Base-by-base conservation (phyloP, 2,113 vertebrate genomes). In the Crotophaga sulcirostris region DNA sequence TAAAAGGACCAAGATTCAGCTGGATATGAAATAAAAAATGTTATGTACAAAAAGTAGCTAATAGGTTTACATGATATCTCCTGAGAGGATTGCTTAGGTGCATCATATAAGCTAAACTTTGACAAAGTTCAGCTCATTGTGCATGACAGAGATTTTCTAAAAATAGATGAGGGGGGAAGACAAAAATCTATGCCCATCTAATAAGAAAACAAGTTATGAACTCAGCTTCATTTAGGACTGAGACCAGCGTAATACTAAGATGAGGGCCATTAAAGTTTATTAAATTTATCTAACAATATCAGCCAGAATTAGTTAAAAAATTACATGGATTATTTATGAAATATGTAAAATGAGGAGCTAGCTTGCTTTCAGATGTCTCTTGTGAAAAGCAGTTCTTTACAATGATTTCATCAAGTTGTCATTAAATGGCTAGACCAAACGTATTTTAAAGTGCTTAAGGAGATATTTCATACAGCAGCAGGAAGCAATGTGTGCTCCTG, bases 271-370 rank as follows among this genome's bases (percentile, higher is more conserved):
- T 79, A 88, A 77, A 40, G 59, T 90, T 93, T 70, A 84, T 93
- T 96, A 74, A 85, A 90, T 93, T 90, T 93, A 11, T 79, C 55
- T 89, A 75, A 87, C 16, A 69, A 34, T 74, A 83, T 90, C 70
- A 88, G 20, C 38, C 28, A 59, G 74, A 70, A n/a, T 31, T 90
- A 77, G 14, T 83, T 76, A 29, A 47, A 95, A 84, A 68, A 80
- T n/a, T 47, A 33, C 17, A 68, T 19, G 1, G 70, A 34, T 94
- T 88, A 67, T 88, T 91, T 85, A 44, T 74, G 29, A 86, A 90
- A 86, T 54, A 67, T 63, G 5, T 87, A 59, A 70, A 90, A 28
- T 83, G 58, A 80, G 59, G 10, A 85, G 36, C 24, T 90, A 40
- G 72, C 79, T 91, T 84, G 45, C 63, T 70, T 95, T 91, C 75